Conservation (phyloP, 1,140 invertebrate species). For the Brachionus paranguensis region DNA sequence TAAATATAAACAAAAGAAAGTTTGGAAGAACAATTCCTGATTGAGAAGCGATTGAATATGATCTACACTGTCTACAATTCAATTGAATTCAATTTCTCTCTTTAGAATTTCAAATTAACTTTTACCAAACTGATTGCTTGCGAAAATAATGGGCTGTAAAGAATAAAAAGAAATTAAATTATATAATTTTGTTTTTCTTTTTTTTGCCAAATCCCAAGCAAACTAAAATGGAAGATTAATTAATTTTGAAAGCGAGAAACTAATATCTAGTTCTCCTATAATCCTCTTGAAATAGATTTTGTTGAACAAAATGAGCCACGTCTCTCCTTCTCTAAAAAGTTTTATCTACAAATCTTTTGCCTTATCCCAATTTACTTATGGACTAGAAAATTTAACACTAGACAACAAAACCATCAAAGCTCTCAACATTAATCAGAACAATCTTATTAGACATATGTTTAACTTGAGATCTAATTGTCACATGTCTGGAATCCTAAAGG, state of each 20-base stretch:
- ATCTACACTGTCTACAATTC: conserved; percentile 29
- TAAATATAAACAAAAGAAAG: neutral
- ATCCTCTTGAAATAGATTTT: neutral
- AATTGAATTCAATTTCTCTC: neutral
- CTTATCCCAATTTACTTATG: too few relatives aligned
- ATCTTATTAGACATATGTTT: too few relatives aligned
- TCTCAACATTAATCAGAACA: too few relatives aligned
- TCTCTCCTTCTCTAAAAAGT: too few relatives aligned
- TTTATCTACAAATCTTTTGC: too few relatives aligned
- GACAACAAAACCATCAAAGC: too few relatives aligned
- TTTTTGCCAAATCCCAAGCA: neutral
- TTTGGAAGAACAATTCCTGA: conserved; percentile 5
- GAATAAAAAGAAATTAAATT: neutral
- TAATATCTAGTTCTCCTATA: neutral
- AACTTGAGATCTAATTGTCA: too few relatives aligned
- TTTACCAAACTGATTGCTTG: conserved; percentile 9
- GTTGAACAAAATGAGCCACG: too few relatives aligned
- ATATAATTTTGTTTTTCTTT: conserved; percentile 33
- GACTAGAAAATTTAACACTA: too few relatives aligned
- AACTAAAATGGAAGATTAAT: conserved; percentile 23
- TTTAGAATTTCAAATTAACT: conserved; percentile 33
- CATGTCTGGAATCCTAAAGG: too few relatives aligned
- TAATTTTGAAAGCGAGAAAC: conserved; percentile 27
- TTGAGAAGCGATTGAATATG: neutral
- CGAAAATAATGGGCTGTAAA: conserved; percentile 19